Base-by-base conservation (phyloP, 2,113 vertebrate genomes). In the Psettodes erumei region DNA sequence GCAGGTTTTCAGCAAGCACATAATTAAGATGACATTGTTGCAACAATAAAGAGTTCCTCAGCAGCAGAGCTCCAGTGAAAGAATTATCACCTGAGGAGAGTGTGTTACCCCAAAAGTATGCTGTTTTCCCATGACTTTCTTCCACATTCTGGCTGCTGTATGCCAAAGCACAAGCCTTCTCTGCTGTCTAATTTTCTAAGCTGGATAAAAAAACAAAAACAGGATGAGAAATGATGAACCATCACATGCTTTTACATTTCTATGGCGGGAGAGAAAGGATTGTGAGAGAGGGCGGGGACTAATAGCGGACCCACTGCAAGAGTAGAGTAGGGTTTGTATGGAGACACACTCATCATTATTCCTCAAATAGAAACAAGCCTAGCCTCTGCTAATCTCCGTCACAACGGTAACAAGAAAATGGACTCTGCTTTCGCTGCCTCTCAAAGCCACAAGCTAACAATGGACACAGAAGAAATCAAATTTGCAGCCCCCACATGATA, bases 21-120 rank as follows among this genome's bases (percentile, higher is more conserved):
- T 88, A 91, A 92, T 93, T 92, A 92, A 85, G 81, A 86, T 85
- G 85, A 86, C 84, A 86, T 42, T 75, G 72, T 85, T 80, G 75
- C 75, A 56, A 53, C 55, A 35, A 63, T 62, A 73, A 85, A 76
- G 71, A 71, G 55, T 61, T 83, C 81, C 82, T 81, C 13, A 60
- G 56, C 56, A 71, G 21, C 77, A 62, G 61, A 37, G 54, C 47
- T 72, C 60, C 30, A 53, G 37, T 64, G 27, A 21, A 64, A 21
- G 54, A 67, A 83, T 69, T 50, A 86, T 90, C 82, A 91, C 76
- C 71, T 83, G 82, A 66, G 2, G 2, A 66, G 48, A 59, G 75
- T 2, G 64, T 61, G 28, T 6, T 67, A 76, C 68, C 68, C 32
- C 45, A 45, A n/a, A 59, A 77, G 75, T 71, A 84, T 74, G 6